phyloP scores from a whole-genome alignment of 2,113 vertebrate species.

The Aviceda subcristata region DNA sequence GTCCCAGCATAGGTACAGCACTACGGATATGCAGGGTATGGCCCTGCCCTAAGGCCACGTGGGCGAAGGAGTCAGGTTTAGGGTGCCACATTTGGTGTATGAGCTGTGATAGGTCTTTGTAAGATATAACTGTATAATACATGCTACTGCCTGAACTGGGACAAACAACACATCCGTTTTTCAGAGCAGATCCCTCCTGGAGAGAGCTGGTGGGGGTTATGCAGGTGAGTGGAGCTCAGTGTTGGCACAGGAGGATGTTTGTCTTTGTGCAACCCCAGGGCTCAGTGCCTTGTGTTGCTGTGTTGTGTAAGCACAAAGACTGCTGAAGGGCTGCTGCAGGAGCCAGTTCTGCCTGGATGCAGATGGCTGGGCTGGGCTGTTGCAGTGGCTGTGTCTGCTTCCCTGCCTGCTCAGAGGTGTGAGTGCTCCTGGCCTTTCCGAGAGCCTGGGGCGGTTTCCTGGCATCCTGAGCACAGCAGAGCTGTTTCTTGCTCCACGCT shows the following conservation, averaged over 20 bases:
- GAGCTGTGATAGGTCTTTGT: background rate
- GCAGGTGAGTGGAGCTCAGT: background rate
- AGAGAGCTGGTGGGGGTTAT: accelerated
- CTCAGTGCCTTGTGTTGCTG: background rate
- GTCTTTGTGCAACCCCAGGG: background rate
- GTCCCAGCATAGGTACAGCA: background rate
- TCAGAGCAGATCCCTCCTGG: background rate
- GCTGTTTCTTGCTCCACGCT: background rate
- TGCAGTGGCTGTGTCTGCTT: background rate
- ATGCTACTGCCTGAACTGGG: background rate
- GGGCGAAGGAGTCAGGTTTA: accelerated
- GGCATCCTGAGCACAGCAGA: background rate
- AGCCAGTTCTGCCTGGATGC: background rate
- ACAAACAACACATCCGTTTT: background rate
- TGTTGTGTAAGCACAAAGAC: background rate
- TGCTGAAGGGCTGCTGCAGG: background rate
- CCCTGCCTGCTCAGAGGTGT: background rate
- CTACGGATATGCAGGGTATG: background rate
- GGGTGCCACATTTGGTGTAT: accelerated
- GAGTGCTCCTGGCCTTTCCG: background rate
- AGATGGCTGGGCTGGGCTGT: no score
- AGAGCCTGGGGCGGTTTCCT: background rate
- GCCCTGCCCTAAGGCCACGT: background rate
- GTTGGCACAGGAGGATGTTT: background rate
- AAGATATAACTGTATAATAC: background rate